A percentile compares a stretch with the other conserved stretches of the same genome.
These are phyloP conservation scores for Momotus momota DNA, from an alignment of 2,797 vertebrate species.

Conservation along the genomic window DNA sequence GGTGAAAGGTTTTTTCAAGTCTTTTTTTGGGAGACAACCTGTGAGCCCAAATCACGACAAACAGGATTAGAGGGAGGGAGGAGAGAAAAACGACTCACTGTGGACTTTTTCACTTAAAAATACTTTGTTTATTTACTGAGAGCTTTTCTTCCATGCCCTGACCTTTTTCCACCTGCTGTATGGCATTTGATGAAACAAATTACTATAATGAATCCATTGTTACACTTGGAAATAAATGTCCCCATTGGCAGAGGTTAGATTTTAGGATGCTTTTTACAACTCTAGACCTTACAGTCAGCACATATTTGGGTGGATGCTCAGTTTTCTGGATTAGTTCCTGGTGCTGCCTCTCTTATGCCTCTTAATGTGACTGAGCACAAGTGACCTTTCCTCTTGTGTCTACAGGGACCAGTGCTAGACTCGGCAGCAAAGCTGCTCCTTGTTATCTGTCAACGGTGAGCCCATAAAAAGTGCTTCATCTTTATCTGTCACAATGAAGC, in stretches of 20 bases:
- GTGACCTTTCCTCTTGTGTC: neutral
- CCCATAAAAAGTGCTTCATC: neutral
- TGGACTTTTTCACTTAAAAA: constrained; percentile 8
- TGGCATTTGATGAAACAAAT: constrained; percentile 37
- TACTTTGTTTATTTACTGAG: constrained; percentile 7
- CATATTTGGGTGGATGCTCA: neutral
- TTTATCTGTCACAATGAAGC: neutral
- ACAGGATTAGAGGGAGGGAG: neutral
- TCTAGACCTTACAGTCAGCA: neutral
- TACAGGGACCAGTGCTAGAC: neutral
- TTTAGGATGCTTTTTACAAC: neutral
- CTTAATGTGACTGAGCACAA: neutral
- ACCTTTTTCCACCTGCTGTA: constrained; percentile 50
- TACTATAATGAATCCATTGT: constrained; percentile 24
- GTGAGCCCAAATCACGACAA: neutral
- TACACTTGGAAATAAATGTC: constrained; percentile 21
- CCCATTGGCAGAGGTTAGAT: neutral
- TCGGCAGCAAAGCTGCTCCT: neutral
- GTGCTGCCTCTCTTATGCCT: neutral
- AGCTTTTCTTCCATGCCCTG: constrained; percentile 22
- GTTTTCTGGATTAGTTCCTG: neutral
- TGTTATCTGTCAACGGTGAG: neutral
- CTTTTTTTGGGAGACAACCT: neutral
- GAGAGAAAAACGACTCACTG: neutral
- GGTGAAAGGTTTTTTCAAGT: neutral